Base-by-base conservation (phyloP, 1,140 invertebrate species). In the Ericerus pela region DNA sequence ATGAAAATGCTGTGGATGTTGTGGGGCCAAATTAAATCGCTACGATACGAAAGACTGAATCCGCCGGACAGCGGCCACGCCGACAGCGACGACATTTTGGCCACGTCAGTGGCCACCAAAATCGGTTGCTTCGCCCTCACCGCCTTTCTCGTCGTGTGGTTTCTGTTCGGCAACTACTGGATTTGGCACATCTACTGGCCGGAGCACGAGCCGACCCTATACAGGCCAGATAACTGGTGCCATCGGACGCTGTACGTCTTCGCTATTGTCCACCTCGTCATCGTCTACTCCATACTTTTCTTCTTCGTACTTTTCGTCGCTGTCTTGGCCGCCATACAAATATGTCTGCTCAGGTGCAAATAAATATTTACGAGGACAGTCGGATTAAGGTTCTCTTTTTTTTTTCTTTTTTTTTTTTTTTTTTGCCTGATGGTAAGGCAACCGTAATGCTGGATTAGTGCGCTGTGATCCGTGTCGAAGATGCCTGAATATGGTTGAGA, bases 121-220 rank as follows among this genome's bases (percentile, higher is more conserved):
- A 67, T 71, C 16, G 72, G 75, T 29, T 71, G 75, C 57, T 74
- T 79, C 52, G 71, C 72, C 1, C 72, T 86, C 1, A 77, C 79
- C 14, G 65, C 76, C 29, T 85, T 88, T 65, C 75, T 89, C 0
- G 70, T 83, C 54, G 76, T 70, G 11, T 88, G 84, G 84, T 88
- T 88, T 63, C 68, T 74, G 8, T 66, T 79, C 66, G 85, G 86
- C 16, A 87, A 88, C 69, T 84, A 81, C 64, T 86, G 84, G 82
- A 84, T 84, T n/a, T 70, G 84, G 27, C 72, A 74, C 59, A 82
- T 85, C 63, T 79, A 79, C 70, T 82, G 81, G 77, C 84, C 84
- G 12, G 77, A 80, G 55, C 83, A 77, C 66, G 68, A 75, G 2
- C 75, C 78, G 5, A 76, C 75, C 0, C 71, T 84, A 27, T 82